Conservation (phyloP, 2,888 invertebrate species). For the Eupithecia exiguata region DNA sequence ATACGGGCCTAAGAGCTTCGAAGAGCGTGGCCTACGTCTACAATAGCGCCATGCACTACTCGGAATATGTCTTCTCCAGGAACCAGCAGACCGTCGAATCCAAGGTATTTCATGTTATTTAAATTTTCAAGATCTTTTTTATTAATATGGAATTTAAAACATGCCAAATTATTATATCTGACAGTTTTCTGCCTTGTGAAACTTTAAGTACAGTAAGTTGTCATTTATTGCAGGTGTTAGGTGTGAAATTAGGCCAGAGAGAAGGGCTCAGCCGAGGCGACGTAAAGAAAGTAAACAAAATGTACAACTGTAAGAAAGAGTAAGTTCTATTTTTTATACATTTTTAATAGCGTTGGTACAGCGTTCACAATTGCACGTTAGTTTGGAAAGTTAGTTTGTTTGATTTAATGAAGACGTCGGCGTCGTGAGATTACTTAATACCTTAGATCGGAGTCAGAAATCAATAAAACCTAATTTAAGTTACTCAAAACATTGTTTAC, state of each 20-base stretch:
- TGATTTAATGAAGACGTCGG: no score
- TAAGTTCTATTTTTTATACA: conserved; percentile 52
- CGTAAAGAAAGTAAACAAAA: conserved; percentile 88
- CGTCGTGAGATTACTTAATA: no score
- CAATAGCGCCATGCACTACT: conserved; percentile 93
- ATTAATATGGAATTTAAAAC: no score
- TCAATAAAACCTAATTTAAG: no score
- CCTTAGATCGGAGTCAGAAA: no score
- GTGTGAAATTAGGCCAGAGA: conserved; percentile 87
- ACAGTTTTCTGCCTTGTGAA: background rate
- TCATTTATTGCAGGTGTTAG: conserved; percentile 57
- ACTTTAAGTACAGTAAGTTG: background rate
- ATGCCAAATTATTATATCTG: no score
- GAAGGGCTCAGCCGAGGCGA: conserved; percentile 89
- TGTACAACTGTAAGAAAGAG: conserved; percentile 88
- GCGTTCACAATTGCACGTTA: no score
- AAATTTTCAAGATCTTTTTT: no score
- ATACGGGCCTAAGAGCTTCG: conserved; percentile 66
- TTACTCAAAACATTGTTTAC: background rate
- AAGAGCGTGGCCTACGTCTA: conserved; percentile 90
- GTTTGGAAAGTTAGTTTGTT: no score
- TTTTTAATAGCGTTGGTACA: background rate
- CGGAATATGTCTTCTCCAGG: conserved; percentile 88
- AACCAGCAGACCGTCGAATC: background rate
- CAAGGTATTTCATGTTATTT: background rate